Conservation (phyloP, 2,888 invertebrate species). For the Cryptops parisi region DNA sequence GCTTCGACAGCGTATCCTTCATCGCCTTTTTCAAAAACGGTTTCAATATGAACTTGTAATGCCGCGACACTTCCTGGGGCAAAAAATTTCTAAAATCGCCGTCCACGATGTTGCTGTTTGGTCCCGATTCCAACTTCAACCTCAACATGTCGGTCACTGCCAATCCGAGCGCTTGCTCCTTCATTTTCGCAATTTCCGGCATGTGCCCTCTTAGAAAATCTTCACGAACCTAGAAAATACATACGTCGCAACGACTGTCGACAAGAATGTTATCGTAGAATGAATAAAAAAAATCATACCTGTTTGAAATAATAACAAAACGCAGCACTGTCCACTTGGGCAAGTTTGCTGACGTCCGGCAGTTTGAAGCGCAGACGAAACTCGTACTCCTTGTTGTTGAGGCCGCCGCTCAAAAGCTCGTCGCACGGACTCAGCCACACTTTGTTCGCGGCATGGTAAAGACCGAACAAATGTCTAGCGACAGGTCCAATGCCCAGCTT, state of each 20-base stretch:
- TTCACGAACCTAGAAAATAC: slow-evolving; percentile 40
- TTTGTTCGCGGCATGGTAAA: slow-evolving; percentile 47
- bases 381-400: slow-evolving; percentile 39
- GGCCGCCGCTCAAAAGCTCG: slow-evolving; percentile 34
- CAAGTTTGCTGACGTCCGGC: slow-evolving; percentile 45
- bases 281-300: slow-evolving; percentile 22
- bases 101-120: slow-evolving; percentile 50
- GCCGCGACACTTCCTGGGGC: slow-evolving; percentile 55
- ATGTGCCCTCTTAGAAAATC: slow-evolving; percentile 69
- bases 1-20: slow-evolving; percentile 44
- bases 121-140: slow-evolving; percentile 58
- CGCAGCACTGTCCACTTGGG: slow-evolving; percentile 52
- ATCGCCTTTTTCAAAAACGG: slow-evolving; percentile 58
- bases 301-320: slow-evolving; percentile 78
- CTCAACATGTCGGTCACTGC: slow-evolving; percentile 79
- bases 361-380: slow-evolving; percentile 68
- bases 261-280: background rate
- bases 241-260: slow-evolving; percentile 5
- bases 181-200: slow-evolving; percentile 57
- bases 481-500: slow-evolving; percentile 56
- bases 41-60: slow-evolving; percentile 4
- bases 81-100: slow-evolving; percentile 69
- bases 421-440: slow-evolving; percentile 53
- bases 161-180: slow-evolving; percentile 62
- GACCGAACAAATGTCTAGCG: slow-evolving; percentile 59